phyloP scores from a whole-genome alignment of 2,797 vertebrate species.

The Clarias platycephalus region DNA sequence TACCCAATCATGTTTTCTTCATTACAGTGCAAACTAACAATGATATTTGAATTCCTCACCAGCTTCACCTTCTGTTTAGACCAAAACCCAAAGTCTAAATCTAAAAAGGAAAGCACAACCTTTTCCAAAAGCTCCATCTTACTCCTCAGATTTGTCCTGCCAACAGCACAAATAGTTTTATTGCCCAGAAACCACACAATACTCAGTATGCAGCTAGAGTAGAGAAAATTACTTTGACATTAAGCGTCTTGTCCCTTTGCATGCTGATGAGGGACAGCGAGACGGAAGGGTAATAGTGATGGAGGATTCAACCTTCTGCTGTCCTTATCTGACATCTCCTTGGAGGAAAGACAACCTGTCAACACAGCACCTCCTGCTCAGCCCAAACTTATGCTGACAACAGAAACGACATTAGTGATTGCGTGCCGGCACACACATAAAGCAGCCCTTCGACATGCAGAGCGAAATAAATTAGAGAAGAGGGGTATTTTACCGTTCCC shows the following conservation, averaged over 20 bases:
- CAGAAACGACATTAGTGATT: slow-evolving; percentile 57
- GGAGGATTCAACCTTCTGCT: slow-evolving; percentile 68
- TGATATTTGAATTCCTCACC: not conserved
- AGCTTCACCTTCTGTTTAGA: slow-evolving; percentile 1
- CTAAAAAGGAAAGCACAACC: not conserved
- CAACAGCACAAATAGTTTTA: slow-evolving; percentile 20
- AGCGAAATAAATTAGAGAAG: slow-evolving; percentile 37
- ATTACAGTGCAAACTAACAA: not conserved
- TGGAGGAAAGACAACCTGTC: slow-evolving; percentile 61
- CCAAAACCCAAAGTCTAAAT: slow-evolving; percentile 1
- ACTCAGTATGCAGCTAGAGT: slow-evolving; percentile 67
- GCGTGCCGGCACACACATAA: slow-evolving; percentile 46
- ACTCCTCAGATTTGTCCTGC: slow-evolving; percentile 18
- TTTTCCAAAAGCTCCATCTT: slow-evolving; percentile 10
- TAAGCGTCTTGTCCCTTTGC: slow-evolving; percentile 62
- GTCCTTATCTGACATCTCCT: slow-evolving; percentile 71
- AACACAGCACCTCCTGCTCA: slow-evolving; percentile 52
- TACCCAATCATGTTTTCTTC: not conserved
- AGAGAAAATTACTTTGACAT: slow-evolving; percentile 71
- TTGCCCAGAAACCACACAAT: slow-evolving; percentile 40
- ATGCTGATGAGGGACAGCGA: slow-evolving; percentile 68
- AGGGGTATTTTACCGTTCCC: slow-evolving; percentile 31
- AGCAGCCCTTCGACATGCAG: slow-evolving; percentile 37
- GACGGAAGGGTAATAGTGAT: slow-evolving; percentile 59
- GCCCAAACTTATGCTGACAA: slow-evolving; percentile 57